A percentile compares a stretch with the other conserved stretches of the same genome.
Evolutionary conservation across 2,888 invertebrate genomes (phyloP).

Genomic region (Mamestra brassicae): DNA sequence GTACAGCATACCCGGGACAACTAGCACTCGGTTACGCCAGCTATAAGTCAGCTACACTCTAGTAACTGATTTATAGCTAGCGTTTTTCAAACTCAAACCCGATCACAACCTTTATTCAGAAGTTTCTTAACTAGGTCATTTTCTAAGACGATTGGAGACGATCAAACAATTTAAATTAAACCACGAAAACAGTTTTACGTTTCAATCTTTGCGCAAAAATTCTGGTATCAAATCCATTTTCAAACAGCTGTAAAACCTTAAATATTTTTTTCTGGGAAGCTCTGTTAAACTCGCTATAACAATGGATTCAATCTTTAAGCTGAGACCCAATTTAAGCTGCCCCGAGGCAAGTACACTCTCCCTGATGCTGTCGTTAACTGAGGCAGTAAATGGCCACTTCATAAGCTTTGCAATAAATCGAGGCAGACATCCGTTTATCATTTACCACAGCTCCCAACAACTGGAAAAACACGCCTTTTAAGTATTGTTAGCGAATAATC

Average conservation of each 20-base stretch:
- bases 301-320: conserved; percentile 25
- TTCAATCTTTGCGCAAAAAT: not conserved
- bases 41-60: no score
- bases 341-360: conserved; percentile 12
- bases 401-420: conserved; percentile 47
- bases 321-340: conserved; percentile 36
- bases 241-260: no score
- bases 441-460: conserved; percentile 13
- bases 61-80: no score
- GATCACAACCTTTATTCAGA: no score
- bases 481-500: not conserved
- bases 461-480: conserved; percentile 12
- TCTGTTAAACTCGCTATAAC: not conserved
- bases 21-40: no score
- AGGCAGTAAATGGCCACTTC: conserved; percentile 56
- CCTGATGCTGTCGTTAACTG: conserved; percentile 42
- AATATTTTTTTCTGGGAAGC: not conserved
- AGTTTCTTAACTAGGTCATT: no score
- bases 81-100: no score
- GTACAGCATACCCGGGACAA: no score
- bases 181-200: not conserved
- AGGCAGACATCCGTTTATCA: conserved; percentile 33
- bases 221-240: no score
- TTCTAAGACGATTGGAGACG: no score
- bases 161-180: not conserved